Base-by-base conservation (phyloP, 2,888 invertebrate species). In the Drosophila robusta region DNA sequence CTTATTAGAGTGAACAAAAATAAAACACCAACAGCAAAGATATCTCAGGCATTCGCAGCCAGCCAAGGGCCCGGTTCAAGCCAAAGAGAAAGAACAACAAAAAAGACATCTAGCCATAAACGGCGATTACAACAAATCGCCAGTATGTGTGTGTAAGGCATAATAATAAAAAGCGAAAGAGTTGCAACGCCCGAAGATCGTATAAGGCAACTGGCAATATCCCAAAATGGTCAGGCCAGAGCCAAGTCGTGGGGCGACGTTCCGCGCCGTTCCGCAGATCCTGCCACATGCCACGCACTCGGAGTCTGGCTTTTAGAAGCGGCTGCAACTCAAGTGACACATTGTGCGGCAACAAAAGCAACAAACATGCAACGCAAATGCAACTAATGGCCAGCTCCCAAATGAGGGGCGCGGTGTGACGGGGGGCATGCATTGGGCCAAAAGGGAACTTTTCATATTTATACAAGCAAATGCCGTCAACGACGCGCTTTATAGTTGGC, bases 251-350 rank as follows among this genome's bases (percentile, higher is more conserved):
- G 22, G 44, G 32, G 22, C 34, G 22, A 41, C 29, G 18, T 18
- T 18, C 18, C 18, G 29, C 38, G 46, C 34, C 5, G 34, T 50
- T 44, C 39, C 38, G 32, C 26, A 26, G 69, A 61, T 72, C 52
- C 62, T 44, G 42, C 50, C 44, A 16, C 60, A 16, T 51, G 42
- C 50, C 57, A 64, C n/a, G 26, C 46, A 65, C 38, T 38, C 29
- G 36, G 66, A 57, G 70, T 50, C 61, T 58, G 76, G 75, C 78
- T 80, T 70, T 85, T 76, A 74, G 71, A 78, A 72, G 65, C 70
- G 68, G 70, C 52, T 39, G 22, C 89, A 89, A 89, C 85, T 85
- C 85, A 87, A 85, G 85, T 85, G 85, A 81, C 87, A 87, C 76
- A 85, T 89, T 87, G 88, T 85, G 66, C 47, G 64, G 76, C 70